Conservation (phyloP, 2,113 vertebrate species). For the Capreolus pygargus region DNA sequence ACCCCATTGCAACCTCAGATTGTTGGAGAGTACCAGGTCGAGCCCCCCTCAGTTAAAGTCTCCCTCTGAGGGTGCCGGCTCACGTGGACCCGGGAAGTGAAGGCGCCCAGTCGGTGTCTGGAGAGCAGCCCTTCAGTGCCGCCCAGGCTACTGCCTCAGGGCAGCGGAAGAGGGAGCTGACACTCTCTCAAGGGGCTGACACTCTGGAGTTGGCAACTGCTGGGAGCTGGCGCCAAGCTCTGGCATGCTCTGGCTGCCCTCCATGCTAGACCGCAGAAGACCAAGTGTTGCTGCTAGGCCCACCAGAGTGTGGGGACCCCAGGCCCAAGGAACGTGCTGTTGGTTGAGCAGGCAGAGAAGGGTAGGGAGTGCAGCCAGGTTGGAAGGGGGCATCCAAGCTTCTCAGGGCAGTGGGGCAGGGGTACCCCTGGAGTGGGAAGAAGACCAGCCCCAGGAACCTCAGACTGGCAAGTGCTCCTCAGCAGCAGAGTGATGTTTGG, state of each 20-base stretch:
- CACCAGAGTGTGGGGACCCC: not conserved
- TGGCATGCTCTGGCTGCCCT: not conserved
- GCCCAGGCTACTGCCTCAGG: not conserved
- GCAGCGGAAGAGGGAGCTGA: not conserved
- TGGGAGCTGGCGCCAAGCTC: not conserved
- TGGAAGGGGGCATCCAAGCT: not conserved
- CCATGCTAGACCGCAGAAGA: not conserved
- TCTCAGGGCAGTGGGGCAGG: too few species aligned
- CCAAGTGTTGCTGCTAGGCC: not conserved
- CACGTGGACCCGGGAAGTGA: not conserved
- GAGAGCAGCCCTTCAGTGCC: not conserved
- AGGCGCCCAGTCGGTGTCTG: not conserved
- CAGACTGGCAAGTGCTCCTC: not conserved
- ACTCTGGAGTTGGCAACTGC: rapidly evolving
- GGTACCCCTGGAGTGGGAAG: not conserved
- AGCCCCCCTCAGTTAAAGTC: not conserved
- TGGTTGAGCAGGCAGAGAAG: not conserved
- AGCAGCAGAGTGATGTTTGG: not conserved
- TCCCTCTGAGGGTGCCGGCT: not conserved
- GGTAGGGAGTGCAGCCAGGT: not conserved
- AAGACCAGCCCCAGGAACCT: not conserved
- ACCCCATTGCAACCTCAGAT: rapidly evolving
- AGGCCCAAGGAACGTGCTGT: rapidly evolving
- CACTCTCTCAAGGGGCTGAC: rapidly evolving
- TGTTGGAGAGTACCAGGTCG: not conserved